These are phyloP conservation scores for Yasuhikotakia modesta DNA, from an alignment of 2,797 vertebrate species.

Conservation along the genomic window DNA sequence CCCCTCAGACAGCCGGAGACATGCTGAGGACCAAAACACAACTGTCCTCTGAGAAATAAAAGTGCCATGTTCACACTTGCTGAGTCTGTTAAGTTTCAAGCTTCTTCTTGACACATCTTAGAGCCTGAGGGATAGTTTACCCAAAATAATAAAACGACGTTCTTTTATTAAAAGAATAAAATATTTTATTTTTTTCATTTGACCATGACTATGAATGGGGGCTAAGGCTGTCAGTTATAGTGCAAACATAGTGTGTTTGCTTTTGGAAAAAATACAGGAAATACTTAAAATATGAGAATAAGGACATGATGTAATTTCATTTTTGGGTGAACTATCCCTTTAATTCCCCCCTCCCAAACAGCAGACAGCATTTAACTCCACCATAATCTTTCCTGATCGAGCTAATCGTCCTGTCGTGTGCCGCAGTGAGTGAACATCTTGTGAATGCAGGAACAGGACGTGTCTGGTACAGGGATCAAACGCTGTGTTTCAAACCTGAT, in stretches of 20 bases:
- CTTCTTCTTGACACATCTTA: conserved; percentile 12
- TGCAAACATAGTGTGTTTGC: too few species aligned
- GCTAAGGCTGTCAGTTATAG: too few species aligned
- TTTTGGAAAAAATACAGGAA: too few species aligned
- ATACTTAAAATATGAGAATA: too few species aligned
- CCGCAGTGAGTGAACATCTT: conserved; percentile 46
- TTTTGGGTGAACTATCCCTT: not conserved
- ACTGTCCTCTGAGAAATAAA: conserved; percentile 50
- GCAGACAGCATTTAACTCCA: conserved; percentile 26
- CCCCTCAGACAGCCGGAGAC: conserved; percentile 18
- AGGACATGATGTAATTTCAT: too few species aligned
- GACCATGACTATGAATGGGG: too few species aligned
- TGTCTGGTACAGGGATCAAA: conserved; percentile 64
- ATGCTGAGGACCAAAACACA: conserved; percentile 48
- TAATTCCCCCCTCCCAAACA: conserved; percentile 8
- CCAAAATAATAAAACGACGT: not conserved
- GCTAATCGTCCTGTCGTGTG: conserved; percentile 55
- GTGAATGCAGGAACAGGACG: conserved; percentile 53
- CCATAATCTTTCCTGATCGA: conserved; percentile 42
- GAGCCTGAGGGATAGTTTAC: not conserved
- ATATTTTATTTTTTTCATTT: too few species aligned
- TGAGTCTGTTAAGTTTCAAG: conserved; percentile 41
- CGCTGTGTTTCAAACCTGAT: conserved; percentile 56
- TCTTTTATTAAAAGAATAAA: too few species aligned
- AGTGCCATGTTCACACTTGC: conserved; percentile 30